Percentiles rank a stretch among this genome's conserved stretches.
phyloP scores from a whole-genome alignment of 2,113 vertebrate genomes.

The Blennius ocellaris region DNA sequence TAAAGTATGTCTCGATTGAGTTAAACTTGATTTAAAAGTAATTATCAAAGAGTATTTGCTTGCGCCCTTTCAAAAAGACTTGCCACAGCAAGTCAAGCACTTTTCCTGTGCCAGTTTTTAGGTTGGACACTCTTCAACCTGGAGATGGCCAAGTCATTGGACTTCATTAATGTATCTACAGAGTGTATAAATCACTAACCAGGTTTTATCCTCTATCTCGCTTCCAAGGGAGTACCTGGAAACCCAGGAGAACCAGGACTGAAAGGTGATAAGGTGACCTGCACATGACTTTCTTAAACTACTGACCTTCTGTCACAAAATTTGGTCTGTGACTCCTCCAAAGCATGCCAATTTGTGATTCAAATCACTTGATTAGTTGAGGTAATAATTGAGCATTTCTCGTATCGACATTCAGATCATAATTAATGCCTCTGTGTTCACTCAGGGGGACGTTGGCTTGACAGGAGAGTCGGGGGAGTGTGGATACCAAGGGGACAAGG shows the following conservation, averaged over 20 bases:
- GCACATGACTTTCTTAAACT: slow-evolving; percentile 91
- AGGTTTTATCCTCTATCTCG: slow-evolving; percentile 61
- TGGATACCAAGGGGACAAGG: slow-evolving; percentile 98
- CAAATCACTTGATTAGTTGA: background rate
- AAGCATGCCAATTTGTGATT: background rate
- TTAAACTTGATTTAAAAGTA: too few species aligned
- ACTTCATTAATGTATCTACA: background rate
- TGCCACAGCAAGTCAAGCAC: too few species aligned
- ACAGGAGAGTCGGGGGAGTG: slow-evolving; percentile 91
- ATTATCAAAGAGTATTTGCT: too few species aligned
- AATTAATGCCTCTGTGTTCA: slow-evolving; percentile 6
- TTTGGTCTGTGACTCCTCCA: background rate
- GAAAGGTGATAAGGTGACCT: slow-evolving; percentile 99
- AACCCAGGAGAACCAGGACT: slow-evolving; percentile 96
- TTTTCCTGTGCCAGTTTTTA: too few species aligned
- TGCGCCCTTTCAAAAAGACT: too few species aligned
- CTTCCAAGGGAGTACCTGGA: slow-evolving; percentile 89
- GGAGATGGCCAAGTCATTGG: too few species aligned
- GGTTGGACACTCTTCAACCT: too few species aligned
- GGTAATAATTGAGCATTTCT: background rate
- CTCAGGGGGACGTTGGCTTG: slow-evolving; percentile 91
- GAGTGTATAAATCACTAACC: background rate
- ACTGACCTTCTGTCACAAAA: slow-evolving; percentile 15
- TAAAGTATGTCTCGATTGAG: too few species aligned
- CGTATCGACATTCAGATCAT: background rate